Conservation (phyloP, 1,140 invertebrate genomes). For the Drosophila persimilis region DNA sequence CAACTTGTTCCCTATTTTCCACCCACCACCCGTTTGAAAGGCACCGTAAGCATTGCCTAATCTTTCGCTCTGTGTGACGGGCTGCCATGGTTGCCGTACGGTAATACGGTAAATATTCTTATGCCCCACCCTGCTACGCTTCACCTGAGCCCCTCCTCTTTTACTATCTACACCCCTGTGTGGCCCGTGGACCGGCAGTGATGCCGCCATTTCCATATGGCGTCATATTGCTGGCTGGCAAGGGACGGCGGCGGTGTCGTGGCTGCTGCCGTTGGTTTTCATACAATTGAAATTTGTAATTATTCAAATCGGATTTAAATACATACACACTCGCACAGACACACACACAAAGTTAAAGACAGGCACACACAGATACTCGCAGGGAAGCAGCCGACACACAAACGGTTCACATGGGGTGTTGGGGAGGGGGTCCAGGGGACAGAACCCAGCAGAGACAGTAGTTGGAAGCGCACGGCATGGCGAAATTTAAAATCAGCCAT, state of each 20-base stretch:
- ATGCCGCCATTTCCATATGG: slow-evolving; percentile 77
- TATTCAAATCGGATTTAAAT: slow-evolving; percentile 81
- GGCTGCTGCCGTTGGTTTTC: slow-evolving; percentile 57
- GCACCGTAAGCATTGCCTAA: not conserved
- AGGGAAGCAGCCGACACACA: slow-evolving; percentile 6
- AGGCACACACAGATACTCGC: slow-evolving; percentile 1
- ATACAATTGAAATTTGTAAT: slow-evolving; percentile 81
- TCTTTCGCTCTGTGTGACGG: slow-evolving; percentile 17
- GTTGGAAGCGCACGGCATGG: slow-evolving; percentile 6
- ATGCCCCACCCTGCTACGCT: slow-evolving; percentile 5
- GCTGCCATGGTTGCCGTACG: slow-evolving; percentile 47
- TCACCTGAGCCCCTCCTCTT: not conserved
- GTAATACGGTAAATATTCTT: slow-evolving; percentile 67
- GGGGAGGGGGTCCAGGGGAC: slow-evolving; percentile 1
- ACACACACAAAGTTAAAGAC: slow-evolving; percentile 3
- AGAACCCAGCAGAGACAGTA: too few relatives aligned
- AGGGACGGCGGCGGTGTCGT: slow-evolving; percentile 11
- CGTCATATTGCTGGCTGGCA: slow-evolving; percentile 70
- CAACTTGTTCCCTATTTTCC: too few relatives aligned
- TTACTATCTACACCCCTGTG: not conserved
- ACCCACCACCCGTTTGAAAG: too few relatives aligned
- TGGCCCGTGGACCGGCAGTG: slow-evolving; percentile 13
- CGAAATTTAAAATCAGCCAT: slow-evolving; percentile 51
- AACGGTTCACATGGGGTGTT: slow-evolving; percentile 37
- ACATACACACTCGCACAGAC: slow-evolving; percentile 46